Base-by-base conservation (phyloP, 2,797 vertebrate species). In the Eutrigla gurnardus region DNA sequence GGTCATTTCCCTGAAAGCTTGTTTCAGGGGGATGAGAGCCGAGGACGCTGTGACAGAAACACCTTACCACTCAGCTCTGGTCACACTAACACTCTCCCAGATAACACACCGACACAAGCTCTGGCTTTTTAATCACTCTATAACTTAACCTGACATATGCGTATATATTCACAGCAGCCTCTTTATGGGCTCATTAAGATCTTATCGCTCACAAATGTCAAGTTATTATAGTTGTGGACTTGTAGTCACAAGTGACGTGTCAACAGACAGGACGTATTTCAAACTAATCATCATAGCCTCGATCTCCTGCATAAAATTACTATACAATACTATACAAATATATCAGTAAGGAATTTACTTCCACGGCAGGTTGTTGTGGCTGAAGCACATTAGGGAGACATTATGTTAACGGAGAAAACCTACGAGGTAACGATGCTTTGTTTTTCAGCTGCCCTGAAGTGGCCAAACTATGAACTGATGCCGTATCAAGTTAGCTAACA, bases 11-110 rank as follows among this genome's bases (percentile, higher is more conserved):
- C 70, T n/a, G 37, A 49, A 25, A 73, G 73, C 66, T 61, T 70
- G 65, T 88, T 73, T 85, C 64, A 53, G 13, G 13, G 39, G 62
- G 73, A 83, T 67, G 47, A 71, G 36, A 75, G 49, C 60, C 53
- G 70, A 76, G 68, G 53, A 59, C 50, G 54, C 37, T 13, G 52
- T 32, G 61, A 75, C 57, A 70, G 73, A 63, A 55, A 50, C 54
- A 69, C 42, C 37, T 49, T 36, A 10, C 58, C 36, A 37, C 54
- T 49, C 61, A 66, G 32, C 33, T 36, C 52, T 65, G 25, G 3
- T 36, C 35, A 60, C 36, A 65, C 36, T 63, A 32, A 71, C 71
- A 70, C 71, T 60, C 52, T 18, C 55, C 43, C 58, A 75, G 49
- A 65, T 25, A 60, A 50, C 65, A 57, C 3, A 60, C 32, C 18